Conservation (phyloP, 2,113 vertebrate genomes). For the Melanerpes aurifrons region DNA sequence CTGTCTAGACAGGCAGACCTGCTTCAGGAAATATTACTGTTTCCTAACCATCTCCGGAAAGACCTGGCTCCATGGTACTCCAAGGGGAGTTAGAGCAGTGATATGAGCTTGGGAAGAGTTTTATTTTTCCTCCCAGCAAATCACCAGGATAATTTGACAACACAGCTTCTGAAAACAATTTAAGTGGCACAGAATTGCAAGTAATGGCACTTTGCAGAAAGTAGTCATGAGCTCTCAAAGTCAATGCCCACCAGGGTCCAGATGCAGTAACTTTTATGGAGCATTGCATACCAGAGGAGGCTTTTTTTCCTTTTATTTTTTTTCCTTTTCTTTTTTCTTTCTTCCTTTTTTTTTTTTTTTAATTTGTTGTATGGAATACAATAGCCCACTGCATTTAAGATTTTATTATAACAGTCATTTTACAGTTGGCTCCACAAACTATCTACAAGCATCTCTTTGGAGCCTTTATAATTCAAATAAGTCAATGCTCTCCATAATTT, state of each 20-base stretch:
- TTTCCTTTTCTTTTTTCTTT: background rate
- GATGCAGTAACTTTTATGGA: background rate
- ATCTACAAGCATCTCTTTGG: background rate
- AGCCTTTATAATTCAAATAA: background rate
- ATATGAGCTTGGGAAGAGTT: background rate
- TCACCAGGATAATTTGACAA: background rate
- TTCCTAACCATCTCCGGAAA: background rate
- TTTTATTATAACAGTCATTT: background rate
- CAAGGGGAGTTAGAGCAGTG: background rate
- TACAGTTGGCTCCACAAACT: background rate
- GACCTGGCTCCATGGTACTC: background rate
- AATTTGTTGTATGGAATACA: background rate
- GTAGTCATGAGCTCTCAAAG: background rate
- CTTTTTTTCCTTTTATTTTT: background rate
- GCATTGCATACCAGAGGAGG: background rate
- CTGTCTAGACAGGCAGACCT: background rate
- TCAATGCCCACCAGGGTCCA: background rate
- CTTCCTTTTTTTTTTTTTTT: background rate
- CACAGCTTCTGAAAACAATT: background rate
- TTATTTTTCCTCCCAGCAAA: background rate
- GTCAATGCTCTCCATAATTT: background rate
- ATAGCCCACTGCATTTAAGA: background rate
- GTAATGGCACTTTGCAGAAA: background rate
- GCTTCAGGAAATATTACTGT: background rate
- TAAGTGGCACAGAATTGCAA: background rate